Percentiles rank a stretch among this genome's conserved stretches.
Conservation (phyloP, 2,888 invertebrate species). For the Rhamphomyia laevipes region DNA sequence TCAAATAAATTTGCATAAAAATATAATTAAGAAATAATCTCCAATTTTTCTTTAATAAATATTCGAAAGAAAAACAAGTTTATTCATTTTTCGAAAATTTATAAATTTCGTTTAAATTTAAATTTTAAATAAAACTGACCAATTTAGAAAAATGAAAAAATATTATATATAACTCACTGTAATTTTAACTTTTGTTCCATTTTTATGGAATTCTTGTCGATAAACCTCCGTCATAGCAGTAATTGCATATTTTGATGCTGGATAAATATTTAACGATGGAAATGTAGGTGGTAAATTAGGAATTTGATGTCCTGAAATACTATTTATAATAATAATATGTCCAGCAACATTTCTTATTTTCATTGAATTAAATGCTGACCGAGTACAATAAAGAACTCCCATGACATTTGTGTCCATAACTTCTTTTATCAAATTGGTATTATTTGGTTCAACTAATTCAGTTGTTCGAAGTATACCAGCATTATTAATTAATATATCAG, state of each 20-base stretch:
- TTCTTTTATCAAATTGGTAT: constrained; percentile 22
- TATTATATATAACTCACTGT: constrained; percentile 26
- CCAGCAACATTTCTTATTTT: constrained; percentile 30
- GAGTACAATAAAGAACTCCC: constrained; percentile 38
- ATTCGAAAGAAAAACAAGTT: no score
- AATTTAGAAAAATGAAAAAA: no score
- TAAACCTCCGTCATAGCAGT: constrained; percentile 31
- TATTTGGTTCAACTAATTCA: constrained; percentile 14
- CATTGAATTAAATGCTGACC: constrained; percentile 40
- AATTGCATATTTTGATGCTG: constrained; percentile 29
- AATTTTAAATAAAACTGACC: no score
- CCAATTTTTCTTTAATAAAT: no score
- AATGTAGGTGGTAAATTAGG: constrained; percentile 17
- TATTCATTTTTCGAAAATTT: no score
- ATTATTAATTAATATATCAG: constrained; percentile 48
- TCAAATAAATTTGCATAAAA: no score
- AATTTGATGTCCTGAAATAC: constrained; percentile 26
- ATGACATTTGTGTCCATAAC: constrained; percentile 39
- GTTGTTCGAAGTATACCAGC: constrained; percentile 29
- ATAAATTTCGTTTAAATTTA: no score
- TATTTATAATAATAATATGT: constrained; percentile 40
- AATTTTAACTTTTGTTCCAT: constrained; percentile 31
- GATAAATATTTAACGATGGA: constrained; percentile 27
- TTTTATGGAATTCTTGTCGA: constrained; percentile 29
- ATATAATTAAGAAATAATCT: no score